Evolutionary conservation across 2,888 invertebrate species (phyloP).

Genomic region (Heliconius cydno): DNA sequence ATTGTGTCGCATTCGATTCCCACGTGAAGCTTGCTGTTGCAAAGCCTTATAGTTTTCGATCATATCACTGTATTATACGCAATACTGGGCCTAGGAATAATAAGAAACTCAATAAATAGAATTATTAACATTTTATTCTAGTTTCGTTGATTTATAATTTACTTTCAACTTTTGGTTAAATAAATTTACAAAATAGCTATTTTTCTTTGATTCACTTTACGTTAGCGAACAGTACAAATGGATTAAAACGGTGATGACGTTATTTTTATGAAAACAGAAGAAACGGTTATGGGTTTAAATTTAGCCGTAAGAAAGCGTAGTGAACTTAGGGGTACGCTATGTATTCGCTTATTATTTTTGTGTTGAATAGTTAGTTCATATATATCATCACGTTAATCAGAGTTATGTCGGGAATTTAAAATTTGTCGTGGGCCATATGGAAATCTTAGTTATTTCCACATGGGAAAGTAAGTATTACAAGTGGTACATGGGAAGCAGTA

Average conservation of each 20-base stretch:
- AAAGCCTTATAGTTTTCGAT: conserved; percentile 42
- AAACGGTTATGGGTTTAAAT: too few species aligned
- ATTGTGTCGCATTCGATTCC: conserved; percentile 48
- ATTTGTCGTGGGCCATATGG: not conserved
- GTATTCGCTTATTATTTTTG: too few species aligned
- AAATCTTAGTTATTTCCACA: not conserved
- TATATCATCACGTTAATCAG: too few species aligned
- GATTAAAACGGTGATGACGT: too few species aligned
- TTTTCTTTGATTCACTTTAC: not conserved
- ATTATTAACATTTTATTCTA: not conserved
- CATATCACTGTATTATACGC: conserved; percentile 40
- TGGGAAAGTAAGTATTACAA: too few species aligned
- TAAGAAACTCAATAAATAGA: conserved; percentile 16
- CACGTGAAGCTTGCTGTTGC: conserved; percentile 43
- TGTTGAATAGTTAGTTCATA: too few species aligned
- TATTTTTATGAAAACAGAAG: too few species aligned
- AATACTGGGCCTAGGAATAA: conserved; percentile 6
- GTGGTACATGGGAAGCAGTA: not conserved
- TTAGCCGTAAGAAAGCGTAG: too few species aligned
- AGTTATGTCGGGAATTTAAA: not conserved
- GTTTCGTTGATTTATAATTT: not conserved
- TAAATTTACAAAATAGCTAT: not conserved
- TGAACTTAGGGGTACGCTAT: too few species aligned
- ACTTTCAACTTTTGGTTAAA: not conserved
- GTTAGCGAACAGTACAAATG: too few species aligned